Base-by-base conservation (phyloP, 1,140 invertebrate genomes). In the Thalassaphorura encarpata region DNA sequence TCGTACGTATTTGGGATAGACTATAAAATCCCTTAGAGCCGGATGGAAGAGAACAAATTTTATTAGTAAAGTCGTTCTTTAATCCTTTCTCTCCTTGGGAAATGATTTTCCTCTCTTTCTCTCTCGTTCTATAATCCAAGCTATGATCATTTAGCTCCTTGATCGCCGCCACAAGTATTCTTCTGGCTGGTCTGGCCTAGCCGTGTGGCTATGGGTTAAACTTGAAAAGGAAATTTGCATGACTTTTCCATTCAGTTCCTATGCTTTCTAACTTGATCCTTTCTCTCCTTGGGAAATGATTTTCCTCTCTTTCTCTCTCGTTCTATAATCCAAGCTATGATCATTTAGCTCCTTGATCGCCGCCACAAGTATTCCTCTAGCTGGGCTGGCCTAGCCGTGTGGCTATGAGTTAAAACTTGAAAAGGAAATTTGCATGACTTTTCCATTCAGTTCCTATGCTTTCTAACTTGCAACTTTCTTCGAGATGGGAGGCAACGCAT, bases 391-490 rank as follows among this genome's bases (percentile, higher is more conserved):
- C n/a, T n/a, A n/a, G n/a, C n/a, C n/a, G n/a, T n/a, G n/a, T n/a
- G n/a, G 27, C 27, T 47, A 47, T 19, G 31, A 40, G 53, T 55
- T 47, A 55, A 48, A 48, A 55, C 43, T 48, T 55, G 45, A 29
- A 48, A n/a, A 48, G n/a, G n/a, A 55, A 48, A 55, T 48, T 47
- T 55, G 45, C 43, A 55, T 55, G 23, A 41, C 43, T 55, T 55
- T 55, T 39, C 45, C 45, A 47, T 55, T 40, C 16, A 13, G 33
- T 29, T 31, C 19, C 6, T 18, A 43, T 43, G 6, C 8, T 18
- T 21, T 43, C 19, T 18, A 43, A 6, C 8, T 43, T 18, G 15
- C 41, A n/a, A 11, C 19, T 43, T 43, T 43, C 41, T 43, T 18
- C 41, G n/a, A n/a, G n/a, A n/a, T n/a, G n/a, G n/a, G n/a, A n/a